These are phyloP conservation scores for Agapornis canus DNA, from an alignment of 2,797 vertebrate genomes.

Conservation along the genomic window DNA sequence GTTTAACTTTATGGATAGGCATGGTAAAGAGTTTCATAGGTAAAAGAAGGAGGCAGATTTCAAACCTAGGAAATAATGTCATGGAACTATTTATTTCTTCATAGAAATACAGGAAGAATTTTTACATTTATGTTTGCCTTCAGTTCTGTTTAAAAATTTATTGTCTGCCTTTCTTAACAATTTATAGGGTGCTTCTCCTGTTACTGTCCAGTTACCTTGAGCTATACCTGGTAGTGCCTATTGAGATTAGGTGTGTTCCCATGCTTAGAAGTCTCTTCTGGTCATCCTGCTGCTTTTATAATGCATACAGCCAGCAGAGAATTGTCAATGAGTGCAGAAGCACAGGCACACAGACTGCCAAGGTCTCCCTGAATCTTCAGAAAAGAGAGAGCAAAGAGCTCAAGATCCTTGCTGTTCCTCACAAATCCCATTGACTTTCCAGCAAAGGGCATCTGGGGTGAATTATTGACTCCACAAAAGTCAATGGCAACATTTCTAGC, in stretches of 20 bases:
- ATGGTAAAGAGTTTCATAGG: background rate
- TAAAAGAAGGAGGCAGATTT: background rate
- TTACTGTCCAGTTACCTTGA: background rate
- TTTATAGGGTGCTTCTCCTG: background rate
- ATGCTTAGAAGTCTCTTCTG: background rate
- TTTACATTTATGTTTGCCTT: background rate
- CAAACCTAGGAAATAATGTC: background rate
- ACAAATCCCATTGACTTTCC: background rate
- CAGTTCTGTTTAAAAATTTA: background rate
- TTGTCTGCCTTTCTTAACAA: background rate
- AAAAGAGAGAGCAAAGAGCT: background rate
- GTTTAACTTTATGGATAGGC: background rate
- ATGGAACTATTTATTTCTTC: background rate
- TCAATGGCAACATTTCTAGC: background rate
- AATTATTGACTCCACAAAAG: background rate
- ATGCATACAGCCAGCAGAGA: background rate
- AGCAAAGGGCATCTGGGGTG: background rate
- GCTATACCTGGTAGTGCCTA: background rate
- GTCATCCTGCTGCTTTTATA: background rate
- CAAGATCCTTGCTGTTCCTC: background rate
- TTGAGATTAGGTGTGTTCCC: background rate
- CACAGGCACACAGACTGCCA: fast-evolving
- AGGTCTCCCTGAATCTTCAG: background rate
- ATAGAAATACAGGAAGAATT: background rate
- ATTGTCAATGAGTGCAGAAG: background rate